Conservation (phyloP, 2,113 vertebrate genomes). For the Melospiza georgiana region DNA sequence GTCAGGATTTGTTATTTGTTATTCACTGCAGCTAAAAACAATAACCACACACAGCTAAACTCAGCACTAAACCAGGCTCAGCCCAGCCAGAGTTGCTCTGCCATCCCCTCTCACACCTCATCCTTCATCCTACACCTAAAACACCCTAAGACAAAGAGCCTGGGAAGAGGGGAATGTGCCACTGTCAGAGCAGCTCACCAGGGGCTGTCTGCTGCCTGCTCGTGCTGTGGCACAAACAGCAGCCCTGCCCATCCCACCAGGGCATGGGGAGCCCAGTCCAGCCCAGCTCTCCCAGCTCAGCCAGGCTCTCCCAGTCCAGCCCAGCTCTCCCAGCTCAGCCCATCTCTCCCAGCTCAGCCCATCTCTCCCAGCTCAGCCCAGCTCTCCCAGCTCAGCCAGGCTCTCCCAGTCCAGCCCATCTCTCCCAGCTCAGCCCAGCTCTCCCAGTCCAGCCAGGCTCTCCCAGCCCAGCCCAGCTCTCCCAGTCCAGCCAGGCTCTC, state of each 20-base stretch:
- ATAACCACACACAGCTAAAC: background rate
- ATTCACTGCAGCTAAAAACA: background rate
- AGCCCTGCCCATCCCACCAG: background rate
- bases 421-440: too few relatives aligned
- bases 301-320: accelerated
- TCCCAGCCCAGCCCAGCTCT: accelerated
- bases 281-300: accelerated
- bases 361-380: background rate
- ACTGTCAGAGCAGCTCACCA: background rate
- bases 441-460: background rate
- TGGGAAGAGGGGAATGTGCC: background rate
- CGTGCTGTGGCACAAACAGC: background rate
- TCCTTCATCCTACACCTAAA: background rate
- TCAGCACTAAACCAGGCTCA: background rate
- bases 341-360: background rate
- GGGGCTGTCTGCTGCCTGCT: background rate
- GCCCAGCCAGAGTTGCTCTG: background rate
- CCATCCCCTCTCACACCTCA: background rate
- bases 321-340: accelerated
- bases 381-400: too few relatives aligned
- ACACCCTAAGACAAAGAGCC: background rate
- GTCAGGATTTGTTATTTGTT: background rate
- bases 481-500: accelerated
- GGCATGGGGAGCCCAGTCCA: background rate
- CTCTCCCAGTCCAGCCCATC: too few relatives aligned